Percentiles rank a stretch among this genome's conserved stretches.
Evolutionary conservation across 2,888 invertebrate genomes (phyloP).

Genomic region (Acleris cristana): DNA sequence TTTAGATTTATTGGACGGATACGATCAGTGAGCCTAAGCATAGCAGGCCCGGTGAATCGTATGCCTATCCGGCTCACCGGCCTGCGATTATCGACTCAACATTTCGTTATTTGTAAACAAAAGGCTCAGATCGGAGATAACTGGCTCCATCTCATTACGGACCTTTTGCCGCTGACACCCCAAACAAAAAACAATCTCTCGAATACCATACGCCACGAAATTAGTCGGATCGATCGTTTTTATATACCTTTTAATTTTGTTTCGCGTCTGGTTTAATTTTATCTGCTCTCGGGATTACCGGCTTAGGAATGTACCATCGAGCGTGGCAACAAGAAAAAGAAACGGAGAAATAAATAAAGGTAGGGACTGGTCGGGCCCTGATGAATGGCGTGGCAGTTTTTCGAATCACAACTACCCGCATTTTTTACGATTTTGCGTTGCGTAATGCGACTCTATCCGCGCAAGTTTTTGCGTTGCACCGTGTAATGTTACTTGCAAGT

Average conservation of each 20-base stretch:
- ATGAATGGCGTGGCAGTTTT: constrained; percentile 75
- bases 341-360: constrained; percentile 81
- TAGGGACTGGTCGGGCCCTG: constrained; percentile 73
- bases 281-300: constrained; percentile 82
- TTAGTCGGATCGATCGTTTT: constrained; percentile 79
- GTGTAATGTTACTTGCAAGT: background rate
- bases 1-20: constrained; percentile 78
- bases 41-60: constrained; percentile 58
- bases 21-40: constrained; percentile 68
- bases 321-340: constrained; percentile 76
- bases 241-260: constrained; percentile 82
- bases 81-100: constrained; percentile 43
- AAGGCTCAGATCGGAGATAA: constrained; percentile 53
- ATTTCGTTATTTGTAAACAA: constrained; percentile 46
- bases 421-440: constrained; percentile 50
- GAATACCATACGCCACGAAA: constrained; percentile 78
- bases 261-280: constrained; percentile 84
- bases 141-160: constrained; percentile 52
- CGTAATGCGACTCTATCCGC: constrained; percentile 15
- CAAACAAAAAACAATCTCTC: constrained; percentile 56
- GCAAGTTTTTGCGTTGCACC: constrained; percentile 3
- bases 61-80: constrained; percentile 62
- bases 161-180: constrained; percentile 52
- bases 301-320: constrained; percentile 81
- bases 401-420: constrained; percentile 56